A percentile compares a stretch with the other conserved stretches of the same genome.
Evolutionary conservation across 1,140 invertebrate species (phyloP).

Genomic region (Lordiphosa mommai): DNA sequence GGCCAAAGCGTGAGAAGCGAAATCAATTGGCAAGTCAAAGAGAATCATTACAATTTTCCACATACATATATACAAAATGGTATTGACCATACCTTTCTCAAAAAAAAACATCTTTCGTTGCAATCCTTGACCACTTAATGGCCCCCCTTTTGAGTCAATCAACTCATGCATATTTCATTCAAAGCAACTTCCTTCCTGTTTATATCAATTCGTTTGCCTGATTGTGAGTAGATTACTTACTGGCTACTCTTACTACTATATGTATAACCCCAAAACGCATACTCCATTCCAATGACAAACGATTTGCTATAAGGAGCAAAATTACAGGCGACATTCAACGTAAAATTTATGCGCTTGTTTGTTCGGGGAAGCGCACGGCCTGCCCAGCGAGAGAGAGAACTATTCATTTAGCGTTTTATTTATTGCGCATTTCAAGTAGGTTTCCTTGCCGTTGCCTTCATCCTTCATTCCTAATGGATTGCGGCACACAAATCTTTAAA

Average conservation of each 20-base stretch:
- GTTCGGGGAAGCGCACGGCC: conserved; percentile 28
- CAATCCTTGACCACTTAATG: too few relatives aligned
- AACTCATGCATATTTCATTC: conserved; percentile 39
- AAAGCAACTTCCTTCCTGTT: conserved; percentile 16
- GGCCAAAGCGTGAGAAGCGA: too few relatives aligned
- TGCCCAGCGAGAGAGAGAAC: conserved; percentile 10
- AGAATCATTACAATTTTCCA: too few relatives aligned
- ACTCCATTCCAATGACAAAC: conserved; percentile 23
- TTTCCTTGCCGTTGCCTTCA: conserved; percentile 11
- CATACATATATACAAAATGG: too few relatives aligned
- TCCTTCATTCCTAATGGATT: conserved; percentile 60
- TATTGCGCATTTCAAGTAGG: conserved; percentile 63
- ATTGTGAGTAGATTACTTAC: too few relatives aligned
- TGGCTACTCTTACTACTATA: too few relatives aligned
- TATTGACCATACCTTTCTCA: too few relatives aligned
- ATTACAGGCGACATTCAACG: conserved; percentile 52
- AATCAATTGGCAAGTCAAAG: too few relatives aligned
- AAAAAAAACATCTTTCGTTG: too few relatives aligned
- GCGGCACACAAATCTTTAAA: conserved; percentile 75
- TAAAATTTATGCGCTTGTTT: conserved; percentile 70
- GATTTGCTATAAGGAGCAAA: conserved; percentile 24
- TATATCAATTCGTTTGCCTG: conserved; percentile 14
- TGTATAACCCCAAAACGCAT: too few relatives aligned
- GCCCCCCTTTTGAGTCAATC: conserved; percentile 54
- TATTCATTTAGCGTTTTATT: conserved; percentile 73